Evolutionary conservation across 2,888 invertebrate species (phyloP).

Genomic region (Piscicola geometra): DNA sequence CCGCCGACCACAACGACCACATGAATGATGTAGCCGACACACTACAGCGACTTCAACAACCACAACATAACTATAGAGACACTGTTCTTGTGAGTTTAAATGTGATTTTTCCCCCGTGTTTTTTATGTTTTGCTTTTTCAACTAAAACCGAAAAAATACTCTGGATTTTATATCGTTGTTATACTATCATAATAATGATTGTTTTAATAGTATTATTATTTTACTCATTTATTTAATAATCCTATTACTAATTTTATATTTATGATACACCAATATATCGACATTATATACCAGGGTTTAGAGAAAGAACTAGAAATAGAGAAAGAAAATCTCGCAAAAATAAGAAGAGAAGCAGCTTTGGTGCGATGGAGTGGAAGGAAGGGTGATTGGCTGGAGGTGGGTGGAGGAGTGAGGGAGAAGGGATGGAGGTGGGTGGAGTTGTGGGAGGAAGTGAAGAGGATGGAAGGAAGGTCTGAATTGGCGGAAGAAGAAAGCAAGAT

Average conservation of each 20-base stretch:
- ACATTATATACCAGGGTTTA: neutral
- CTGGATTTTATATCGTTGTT: too few species aligned
- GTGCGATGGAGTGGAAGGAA: slow-evolving; percentile 22
- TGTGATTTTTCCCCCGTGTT: too few species aligned
- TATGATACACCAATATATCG: neutral
- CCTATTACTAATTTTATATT: neutral
- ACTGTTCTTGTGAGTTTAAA: neutral
- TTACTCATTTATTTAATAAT: neutral
- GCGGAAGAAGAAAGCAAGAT: slow-evolving; percentile 1
- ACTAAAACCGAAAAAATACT: too few species aligned
- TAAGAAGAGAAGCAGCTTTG: neutral
- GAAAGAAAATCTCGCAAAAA: slow-evolving; percentile 4
- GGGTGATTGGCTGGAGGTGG: slow-evolving; percentile 5
- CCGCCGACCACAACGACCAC: neutral
- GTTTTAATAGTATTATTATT: too few species aligned
- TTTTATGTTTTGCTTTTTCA: too few species aligned
- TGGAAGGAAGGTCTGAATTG: neutral
- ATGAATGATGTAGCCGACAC: neutral
- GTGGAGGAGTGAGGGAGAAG: neutral
- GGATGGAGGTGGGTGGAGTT: neutral
- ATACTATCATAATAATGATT: too few species aligned
- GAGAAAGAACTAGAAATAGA: slow-evolving; percentile 11
- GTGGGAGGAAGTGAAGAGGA: neutral
- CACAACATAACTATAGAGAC: neutral
- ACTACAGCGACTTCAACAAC: neutral